Base-by-base conservation (phyloP, 2,113 vertebrate genomes). In the Brachionichthys hirsutus region DNA sequence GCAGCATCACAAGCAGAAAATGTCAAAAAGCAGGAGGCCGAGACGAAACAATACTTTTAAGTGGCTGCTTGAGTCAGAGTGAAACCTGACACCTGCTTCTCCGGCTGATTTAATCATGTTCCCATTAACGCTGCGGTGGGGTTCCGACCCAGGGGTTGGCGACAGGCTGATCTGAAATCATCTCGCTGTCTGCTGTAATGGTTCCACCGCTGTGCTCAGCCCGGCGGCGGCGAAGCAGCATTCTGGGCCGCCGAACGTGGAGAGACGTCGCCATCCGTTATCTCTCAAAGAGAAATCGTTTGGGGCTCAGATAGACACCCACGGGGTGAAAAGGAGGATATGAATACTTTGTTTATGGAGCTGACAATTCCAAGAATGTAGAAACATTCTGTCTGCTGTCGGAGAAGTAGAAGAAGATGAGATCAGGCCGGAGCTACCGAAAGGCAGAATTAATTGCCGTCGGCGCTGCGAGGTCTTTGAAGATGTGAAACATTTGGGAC, bases 401-500 rank as follows among this genome's bases (percentile, higher is more conserved):
- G 62, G 58, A 12, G 16, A 70, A 51, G 62, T 5, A 4, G 56
- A 63, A 63, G 54, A 62, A 71, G 8, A 30, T 6, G 24, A n/a
- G n/a, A 77, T 50, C 49, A 42, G 62, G 59, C 56, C 60, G 18
- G 42, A 6, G 55, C 51, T 54, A n/a, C 53, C 40, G 13, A n/a
- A 67, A 56, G 69, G 70, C 57, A 0, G 35, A 65, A 62, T 71
- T 67, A 84, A 78, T 82, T 75, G 63, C 65, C 62, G 9, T 73
- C 64, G 44, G 8, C 6, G 41, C 56, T n/a, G 62, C 62, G 15
- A n/a, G 22, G 13, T 10, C 9, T 38, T 34, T 54, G 64, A 64
- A 58, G 57, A 80, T 63, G 16, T 78, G 78, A 83, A 81, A 80
- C 60, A 75, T 83, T 54, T 83, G 64, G 63, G 73, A 46, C 73